These are phyloP conservation scores for Trissoscelio sp. DNA, from an alignment of 2,888 invertebrate genomes.

Conservation along the genomic window DNA sequence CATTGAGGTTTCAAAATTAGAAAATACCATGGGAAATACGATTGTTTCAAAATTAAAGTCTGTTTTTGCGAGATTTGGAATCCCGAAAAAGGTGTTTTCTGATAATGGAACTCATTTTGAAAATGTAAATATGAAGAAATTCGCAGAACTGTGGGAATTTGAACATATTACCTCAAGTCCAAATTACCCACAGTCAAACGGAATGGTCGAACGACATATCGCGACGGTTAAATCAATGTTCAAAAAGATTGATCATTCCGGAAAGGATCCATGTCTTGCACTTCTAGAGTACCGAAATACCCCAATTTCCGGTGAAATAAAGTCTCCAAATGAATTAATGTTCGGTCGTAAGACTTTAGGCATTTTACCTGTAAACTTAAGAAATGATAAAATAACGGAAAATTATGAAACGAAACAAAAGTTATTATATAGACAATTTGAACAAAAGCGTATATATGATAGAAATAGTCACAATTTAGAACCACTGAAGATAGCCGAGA, in stretches of 20 bases:
- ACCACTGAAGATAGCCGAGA: slow-evolving; percentile 25
- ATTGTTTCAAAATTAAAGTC: slow-evolving; percentile 52
- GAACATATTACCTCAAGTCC: slow-evolving; percentile 44
- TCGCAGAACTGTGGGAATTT: slow-evolving; percentile 21
- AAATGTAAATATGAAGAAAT: too few relatives aligned
- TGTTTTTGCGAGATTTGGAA: slow-evolving; percentile 37
- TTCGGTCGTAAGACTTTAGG: slow-evolving; percentile 55
- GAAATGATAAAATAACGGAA: too few relatives aligned
- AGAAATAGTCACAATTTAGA: not conserved
- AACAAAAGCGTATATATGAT: too few relatives aligned
- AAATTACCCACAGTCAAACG: slow-evolving; percentile 55
- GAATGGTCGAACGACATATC: slow-evolving; percentile 65
- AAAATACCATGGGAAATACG: slow-evolving; percentile 5
- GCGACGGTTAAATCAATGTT: slow-evolving; percentile 65
- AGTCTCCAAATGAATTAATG: slow-evolving; percentile 65
- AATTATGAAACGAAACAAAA: too few relatives aligned
- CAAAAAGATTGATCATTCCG: too few relatives aligned
- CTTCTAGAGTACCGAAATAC: slow-evolving; percentile 69
- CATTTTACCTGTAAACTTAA: slow-evolving; percentile 20
- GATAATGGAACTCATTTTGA: slow-evolving; percentile 63
- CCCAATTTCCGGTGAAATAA: slow-evolving; percentile 53
- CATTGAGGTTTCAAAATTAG: slow-evolving; percentile 52
- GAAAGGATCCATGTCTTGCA: slow-evolving; percentile 22
- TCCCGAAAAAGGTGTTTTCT: slow-evolving; percentile 53
- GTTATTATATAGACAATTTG: too few relatives aligned